phyloP scores from a whole-genome alignment of 2,888 invertebrate genomes.

The Cabera pusaria region DNA sequence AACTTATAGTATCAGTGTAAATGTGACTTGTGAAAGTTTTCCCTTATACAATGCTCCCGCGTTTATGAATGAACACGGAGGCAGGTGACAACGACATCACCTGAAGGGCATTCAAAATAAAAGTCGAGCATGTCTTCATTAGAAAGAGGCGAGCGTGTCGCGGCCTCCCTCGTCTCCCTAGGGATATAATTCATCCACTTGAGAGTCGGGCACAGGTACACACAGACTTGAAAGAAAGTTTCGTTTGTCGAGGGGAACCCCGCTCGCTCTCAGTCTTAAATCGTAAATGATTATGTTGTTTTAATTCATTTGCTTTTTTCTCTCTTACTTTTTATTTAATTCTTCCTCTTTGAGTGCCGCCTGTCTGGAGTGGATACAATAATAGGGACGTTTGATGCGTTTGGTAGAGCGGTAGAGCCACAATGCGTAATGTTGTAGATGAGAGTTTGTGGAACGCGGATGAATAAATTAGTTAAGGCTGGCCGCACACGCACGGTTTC shows the following conservation, averaged over 20 bases:
- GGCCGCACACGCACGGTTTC: no score
- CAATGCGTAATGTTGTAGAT: slow-evolving; percentile 41
- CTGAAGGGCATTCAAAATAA: slow-evolving; percentile 66
- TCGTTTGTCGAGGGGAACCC: slow-evolving; percentile 72
- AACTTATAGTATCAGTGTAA: no score
- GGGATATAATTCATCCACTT: slow-evolving; percentile 81
- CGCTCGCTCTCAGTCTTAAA: slow-evolving; percentile 70
- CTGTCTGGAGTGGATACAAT: slow-evolving; percentile 72
- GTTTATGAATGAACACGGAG: slow-evolving; percentile 27
- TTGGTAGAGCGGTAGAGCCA: slow-evolving; percentile 36
- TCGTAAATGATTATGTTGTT: slow-evolving; percentile 81
- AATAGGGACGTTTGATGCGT: slow-evolving; percentile 52
- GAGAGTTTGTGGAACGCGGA: slow-evolving; percentile 44
- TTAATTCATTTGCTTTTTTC: slow-evolving; percentile 80
- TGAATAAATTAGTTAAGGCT: slow-evolving; percentile 54
- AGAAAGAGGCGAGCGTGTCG: slow-evolving; percentile 64
- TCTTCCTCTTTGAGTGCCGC: slow-evolving; percentile 72
- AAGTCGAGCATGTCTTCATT: slow-evolving; percentile 73
- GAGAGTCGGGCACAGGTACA: slow-evolving; percentile 78
- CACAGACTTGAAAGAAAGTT: slow-evolving; percentile 80
- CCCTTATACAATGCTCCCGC: slow-evolving; percentile 2
- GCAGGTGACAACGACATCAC: slow-evolving; percentile 70
- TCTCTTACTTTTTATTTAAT: slow-evolving; percentile 67
- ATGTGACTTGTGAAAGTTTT: slow-evolving; percentile 8
- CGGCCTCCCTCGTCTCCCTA: slow-evolving; percentile 69